Base-by-base conservation (phyloP, 2,888 invertebrate species). In the Dynastes hyllus region DNA sequence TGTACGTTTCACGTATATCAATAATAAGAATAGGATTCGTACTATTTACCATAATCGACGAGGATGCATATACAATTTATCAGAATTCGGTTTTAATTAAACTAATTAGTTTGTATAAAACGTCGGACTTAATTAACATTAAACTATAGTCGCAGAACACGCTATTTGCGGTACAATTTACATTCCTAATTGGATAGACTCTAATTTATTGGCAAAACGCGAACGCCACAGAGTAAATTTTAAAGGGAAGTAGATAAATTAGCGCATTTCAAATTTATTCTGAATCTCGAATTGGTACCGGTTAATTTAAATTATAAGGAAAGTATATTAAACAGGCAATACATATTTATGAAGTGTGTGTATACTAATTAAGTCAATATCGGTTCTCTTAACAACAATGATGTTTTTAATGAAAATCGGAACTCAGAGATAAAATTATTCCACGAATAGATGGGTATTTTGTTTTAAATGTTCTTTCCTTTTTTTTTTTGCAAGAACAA, bases 101-200 rank as follows among this genome's bases (percentile, higher is more conserved):
- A 22, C 61, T 61, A 61, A 61, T 61, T 29, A 61, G 61, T 22
- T 61, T 27, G 29, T 29, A 16, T n/a, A 61, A 29, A 61, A 16
- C 61, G 22, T 61, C 58, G 16, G 6, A 22, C n/a, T 58, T 9
- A 61, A 61, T 61, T 61, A 61, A 61, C 27, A 61, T 61, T 61
- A 61, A 27, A 61, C 61, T 27, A 29, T 61, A 61, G 61, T 29
- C 61, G 61, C 22, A 61, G 61, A 22, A 22, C 22, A 61, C 61
- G 61, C 9, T 61, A 22, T 4, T 9, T n/a, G 22, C 22, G 61
- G 16, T 2, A 8, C 61, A 8, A 61, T 61, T 61, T 61, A 29
- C 61, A 61, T 61, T 61, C 22, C 61, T 61, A 61, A 61, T 61
- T 61, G 61, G 61, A 61, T 61, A 61, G 61, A 27, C 13, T 61